Conservation (phyloP, 2,888 invertebrate genomes). For the Agonopterix heracliana region DNA sequence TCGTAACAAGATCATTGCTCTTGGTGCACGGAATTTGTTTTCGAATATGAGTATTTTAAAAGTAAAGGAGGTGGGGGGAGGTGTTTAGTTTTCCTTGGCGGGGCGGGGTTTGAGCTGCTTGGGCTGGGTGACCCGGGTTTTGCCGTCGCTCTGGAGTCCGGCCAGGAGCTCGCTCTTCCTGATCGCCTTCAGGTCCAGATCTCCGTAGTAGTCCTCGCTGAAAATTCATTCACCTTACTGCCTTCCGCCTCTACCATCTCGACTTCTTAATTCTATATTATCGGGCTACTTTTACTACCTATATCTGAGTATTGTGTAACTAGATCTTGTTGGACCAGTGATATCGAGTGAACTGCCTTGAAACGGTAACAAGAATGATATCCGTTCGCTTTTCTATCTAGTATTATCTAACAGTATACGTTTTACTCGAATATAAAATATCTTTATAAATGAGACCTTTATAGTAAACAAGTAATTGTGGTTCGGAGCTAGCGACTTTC, state of each 20-base stretch:
- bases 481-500: conserved; percentile 33
- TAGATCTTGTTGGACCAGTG: conserved; percentile 39
- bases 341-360: conserved; percentile 65
- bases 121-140: conserved; percentile 53
- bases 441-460: background rate
- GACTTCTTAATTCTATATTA: conserved; percentile 42
- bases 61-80: conserved; percentile 41
- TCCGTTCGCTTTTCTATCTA: conserved; percentile 57
- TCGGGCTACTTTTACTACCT: conserved; percentile 50
- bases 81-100: conserved; percentile 69
- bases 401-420: conserved; percentile 40
- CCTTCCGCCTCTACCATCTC: conserved; percentile 46
- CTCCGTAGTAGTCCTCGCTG: conserved; percentile 98
- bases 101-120: conserved; percentile 76
- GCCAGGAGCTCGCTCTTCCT: conserved; percentile 94
- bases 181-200: conserved; percentile 95
- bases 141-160: conserved; percentile 81
- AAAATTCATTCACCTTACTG: conserved; percentile 74
- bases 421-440: conserved; percentile 28
- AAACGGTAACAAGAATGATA: conserved; percentile 55
- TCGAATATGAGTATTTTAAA: conserved; percentile 63
- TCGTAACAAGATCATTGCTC: conserved; percentile 25
- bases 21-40: conserved; percentile 44
- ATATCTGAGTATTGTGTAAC: conserved; percentile 62
- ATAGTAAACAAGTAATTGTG: conserved; percentile 15